Conservation (phyloP, 2,797 vertebrate species). For the Gymnopithys bicolor region DNA sequence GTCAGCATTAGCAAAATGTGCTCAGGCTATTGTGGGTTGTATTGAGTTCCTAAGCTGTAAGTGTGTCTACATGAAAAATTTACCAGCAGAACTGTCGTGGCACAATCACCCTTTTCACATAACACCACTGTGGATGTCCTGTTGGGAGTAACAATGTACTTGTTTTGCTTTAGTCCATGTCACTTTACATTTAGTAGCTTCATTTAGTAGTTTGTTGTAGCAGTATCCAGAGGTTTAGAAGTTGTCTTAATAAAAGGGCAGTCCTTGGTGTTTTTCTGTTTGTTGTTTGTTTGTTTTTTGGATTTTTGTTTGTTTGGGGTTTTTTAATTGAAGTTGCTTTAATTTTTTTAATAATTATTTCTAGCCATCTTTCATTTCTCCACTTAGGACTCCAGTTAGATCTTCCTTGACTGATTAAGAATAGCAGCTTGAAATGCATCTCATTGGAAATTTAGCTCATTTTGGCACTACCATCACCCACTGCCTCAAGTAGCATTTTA, state of each 20-base stretch:
- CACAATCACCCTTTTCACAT: not conserved
- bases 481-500: not conserved
- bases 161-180: not conserved
- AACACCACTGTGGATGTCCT: not conserved
- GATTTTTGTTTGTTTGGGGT: too few relatives aligned
- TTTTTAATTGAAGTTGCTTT: not conserved
- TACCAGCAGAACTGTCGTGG: not conserved
- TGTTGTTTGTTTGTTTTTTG: too few relatives aligned
- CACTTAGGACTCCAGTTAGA: not conserved
- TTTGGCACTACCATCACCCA: not conserved
- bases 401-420: not conserved
- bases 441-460: not conserved
- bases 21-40: not conserved
- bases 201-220: not conserved
- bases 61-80: rapidly evolving
- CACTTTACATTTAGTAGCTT: not conserved
- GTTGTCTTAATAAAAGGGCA: not conserved
- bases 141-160: not conserved
- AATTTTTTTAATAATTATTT: not conserved
- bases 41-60: not conserved
- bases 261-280: not conserved
- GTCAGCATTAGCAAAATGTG: not conserved
- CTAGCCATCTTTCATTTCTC: not conserved
- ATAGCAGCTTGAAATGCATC: not conserved
- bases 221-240: not conserved